These are phyloP conservation scores for Diarsia rubi DNA, from an alignment of 2,888 invertebrate species.

Conservation along the genomic window DNA sequence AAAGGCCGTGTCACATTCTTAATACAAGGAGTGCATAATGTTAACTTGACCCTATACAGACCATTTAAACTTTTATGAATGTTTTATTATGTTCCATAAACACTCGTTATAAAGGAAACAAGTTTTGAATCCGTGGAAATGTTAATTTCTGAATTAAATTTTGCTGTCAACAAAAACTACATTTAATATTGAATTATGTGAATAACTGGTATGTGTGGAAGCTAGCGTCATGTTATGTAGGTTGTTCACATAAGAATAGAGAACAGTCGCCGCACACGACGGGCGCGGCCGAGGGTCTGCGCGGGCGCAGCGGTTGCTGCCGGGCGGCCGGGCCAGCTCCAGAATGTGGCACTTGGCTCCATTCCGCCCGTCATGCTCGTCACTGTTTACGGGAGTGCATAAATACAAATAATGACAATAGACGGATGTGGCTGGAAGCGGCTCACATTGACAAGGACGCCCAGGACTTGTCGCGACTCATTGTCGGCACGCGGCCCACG, in stretches of 20 bases:
- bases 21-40: constrained; percentile 85
- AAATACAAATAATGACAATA: constrained; percentile 89
- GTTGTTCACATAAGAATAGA: constrained; percentile 60
- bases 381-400: constrained; percentile 87
- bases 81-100: constrained; percentile 85
- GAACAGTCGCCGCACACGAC: constrained; percentile 77
- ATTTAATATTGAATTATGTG: constrained; percentile 55
- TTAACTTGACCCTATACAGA: constrained; percentile 86
- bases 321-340: constrained; percentile 35
- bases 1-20: constrained; percentile 87
- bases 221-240: constrained; percentile 59
- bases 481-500: constrained; percentile 89
- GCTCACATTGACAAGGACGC: constrained; percentile 91
- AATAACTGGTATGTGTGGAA: constrained; percentile 65
- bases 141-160: constrained; percentile 71
- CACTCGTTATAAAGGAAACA: constrained; percentile 78
- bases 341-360: constrained; percentile 57
- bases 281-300: constrained; percentile 58
- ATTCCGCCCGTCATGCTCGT: constrained; percentile 81
- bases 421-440: constrained; percentile 90
- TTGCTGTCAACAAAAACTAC: constrained; percentile 58
- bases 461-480: constrained; percentile 89
- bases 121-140: constrained; percentile 80
- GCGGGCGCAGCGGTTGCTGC: constrained; percentile 17
- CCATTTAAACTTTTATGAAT: constrained; percentile 84